These are phyloP conservation scores for Merops nubicus DNA, from an alignment of 2,113 vertebrate species.

Conservation along the genomic window DNA sequence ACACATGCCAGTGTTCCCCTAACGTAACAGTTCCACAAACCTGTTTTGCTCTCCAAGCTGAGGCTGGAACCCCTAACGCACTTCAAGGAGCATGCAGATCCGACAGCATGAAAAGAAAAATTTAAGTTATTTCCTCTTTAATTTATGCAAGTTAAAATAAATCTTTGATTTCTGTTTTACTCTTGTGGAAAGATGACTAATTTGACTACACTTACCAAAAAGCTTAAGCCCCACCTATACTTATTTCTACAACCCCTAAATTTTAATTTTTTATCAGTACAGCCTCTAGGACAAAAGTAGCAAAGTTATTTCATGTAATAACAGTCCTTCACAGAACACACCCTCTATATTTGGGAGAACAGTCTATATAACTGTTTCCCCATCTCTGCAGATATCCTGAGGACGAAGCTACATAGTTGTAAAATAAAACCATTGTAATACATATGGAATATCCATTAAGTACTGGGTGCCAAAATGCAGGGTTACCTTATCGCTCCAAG, in stretches of 20 bases:
- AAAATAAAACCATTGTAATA: no score
- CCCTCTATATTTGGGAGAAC: fast-evolving
- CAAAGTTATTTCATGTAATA: background rate
- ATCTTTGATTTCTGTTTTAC: background rate
- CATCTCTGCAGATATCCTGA: background rate
- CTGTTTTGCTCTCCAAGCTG: background rate
- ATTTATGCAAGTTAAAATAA: background rate
- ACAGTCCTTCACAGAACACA: background rate
- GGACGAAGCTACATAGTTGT: background rate
- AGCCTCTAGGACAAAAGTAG: background rate
- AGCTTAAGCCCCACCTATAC: background rate
- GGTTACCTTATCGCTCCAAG: background rate
- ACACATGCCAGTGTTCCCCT: background rate
- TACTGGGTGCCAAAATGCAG: background rate
- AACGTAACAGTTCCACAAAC: background rate
- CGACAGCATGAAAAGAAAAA: background rate
- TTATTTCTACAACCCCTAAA: background rate
- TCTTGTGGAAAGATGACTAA: background rate
- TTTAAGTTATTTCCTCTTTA: background rate
- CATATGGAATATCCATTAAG: no score
- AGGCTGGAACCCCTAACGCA: background rate
- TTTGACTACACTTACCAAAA: background rate
- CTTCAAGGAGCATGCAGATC: background rate
- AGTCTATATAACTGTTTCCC: background rate
- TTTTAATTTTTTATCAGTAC: background rate